Base-by-base conservation (phyloP, 2,113 vertebrate species). In the Seriola quinqueradiata region DNA sequence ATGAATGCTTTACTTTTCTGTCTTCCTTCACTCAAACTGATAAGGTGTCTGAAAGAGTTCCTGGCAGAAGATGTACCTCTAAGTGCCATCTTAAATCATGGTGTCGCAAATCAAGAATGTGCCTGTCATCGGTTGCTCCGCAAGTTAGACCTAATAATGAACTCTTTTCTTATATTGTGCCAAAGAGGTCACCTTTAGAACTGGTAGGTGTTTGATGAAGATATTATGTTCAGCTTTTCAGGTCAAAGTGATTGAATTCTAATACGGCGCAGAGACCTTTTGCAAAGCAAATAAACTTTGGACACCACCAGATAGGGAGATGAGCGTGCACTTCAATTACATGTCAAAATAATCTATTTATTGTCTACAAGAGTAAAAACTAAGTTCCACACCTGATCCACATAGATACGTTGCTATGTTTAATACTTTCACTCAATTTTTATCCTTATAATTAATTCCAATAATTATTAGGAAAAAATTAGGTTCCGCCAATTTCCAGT, bases 241-340 rank as follows among this genome's bases (percentile, higher is more conserved):
- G 28, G 28, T 28, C 28, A 28, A 28, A 28, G 72, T 25, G 57
- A 80, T 66, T 54, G 28, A 23, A 74, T 75, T 87, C 68, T 75
- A 77, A 79, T 25, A 70, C 82, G 59, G 65, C 2, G 4, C 46
- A 55, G 77, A 73, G 81, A 63, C 59, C 79, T 74, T 74, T 63
- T 81, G 73, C 60, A 78, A 82, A 78, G 57, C 82, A 66, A 86
- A 19, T 87, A 80, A 83, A 86, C 80, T 82, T 82, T 75, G 65
- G 81, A 64, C 81, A 59, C 19, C 67, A 73, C 87, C 70, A 64
- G 65, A 38, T 38, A 38, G 38, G 8, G 38, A 38, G 38, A 38
- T 38, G 38, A 38, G 38, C 38, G 8, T 38, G 25, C 25, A 34
- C 67, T 75, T 57, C 5, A 8, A 64, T 68, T 63, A 19, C 25